phyloP scores from a whole-genome alignment of 1,140 invertebrate genomes.

The Amphibalanus amphitrite region DNA sequence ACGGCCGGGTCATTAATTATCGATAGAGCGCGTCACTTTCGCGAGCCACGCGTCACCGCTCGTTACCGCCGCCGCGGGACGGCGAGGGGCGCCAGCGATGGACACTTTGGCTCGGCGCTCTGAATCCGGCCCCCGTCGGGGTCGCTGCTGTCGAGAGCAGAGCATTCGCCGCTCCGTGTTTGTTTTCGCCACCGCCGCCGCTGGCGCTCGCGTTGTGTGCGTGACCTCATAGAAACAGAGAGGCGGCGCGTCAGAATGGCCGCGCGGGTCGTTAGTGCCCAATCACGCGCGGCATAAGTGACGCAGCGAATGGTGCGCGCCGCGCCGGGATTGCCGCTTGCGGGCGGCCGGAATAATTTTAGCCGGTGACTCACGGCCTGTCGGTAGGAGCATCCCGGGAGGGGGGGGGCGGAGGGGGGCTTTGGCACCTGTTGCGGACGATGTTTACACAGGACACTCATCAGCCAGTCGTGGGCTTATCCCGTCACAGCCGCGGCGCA shows the following conservation, averaged over 20 bases:
- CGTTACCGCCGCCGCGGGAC: too few species aligned
- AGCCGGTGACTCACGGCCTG: not conserved
- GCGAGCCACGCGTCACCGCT: too few species aligned
- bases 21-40: not conserved
- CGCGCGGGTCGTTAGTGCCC: not conserved
- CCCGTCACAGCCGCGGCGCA: too few species aligned
- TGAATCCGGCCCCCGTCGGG: not conserved
- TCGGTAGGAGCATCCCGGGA: not conserved
- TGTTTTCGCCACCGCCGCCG: too few species aligned
- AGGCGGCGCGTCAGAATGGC: too few species aligned
- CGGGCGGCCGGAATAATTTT: not conserved
- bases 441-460: not conserved
- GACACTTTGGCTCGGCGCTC: not conserved
- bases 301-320: not conserved
- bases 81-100: too few species aligned
- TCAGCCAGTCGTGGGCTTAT: not conserved
- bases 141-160: too few species aligned
- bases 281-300: not conserved
- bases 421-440: not conserved
- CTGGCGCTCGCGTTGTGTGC: too few species aligned
- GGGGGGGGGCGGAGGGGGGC: too few species aligned
- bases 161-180: not conserved
- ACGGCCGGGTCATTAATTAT: not conserved
- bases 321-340: not conserved
- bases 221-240: too few species aligned